Evolutionary conservation across 2,797 vertebrate species (phyloP), one percentile per base, ranked within the genome.

Genomic region (Orientallactaga sibirica): DNA sequence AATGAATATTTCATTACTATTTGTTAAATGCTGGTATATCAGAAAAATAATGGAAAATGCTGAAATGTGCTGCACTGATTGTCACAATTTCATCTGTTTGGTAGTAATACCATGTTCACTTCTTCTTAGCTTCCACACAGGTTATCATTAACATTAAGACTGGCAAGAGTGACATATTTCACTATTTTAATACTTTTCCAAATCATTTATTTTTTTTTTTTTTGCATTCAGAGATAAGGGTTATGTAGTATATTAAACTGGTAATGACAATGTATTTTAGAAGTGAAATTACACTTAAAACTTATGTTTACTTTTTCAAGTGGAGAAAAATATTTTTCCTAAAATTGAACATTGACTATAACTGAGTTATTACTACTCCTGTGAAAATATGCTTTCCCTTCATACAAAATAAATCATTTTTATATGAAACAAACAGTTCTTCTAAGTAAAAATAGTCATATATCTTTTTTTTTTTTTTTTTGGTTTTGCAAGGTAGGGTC

Each of bases 231-330:
- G 11, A 25, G 22, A 93, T 16, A 78, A 86, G 12, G 88, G 86
- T 70, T 96, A 85, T 66, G 66, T 84, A 43, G 52, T 90, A 81
- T 11, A 1, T 94, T 94, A 86, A 95, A 94, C 3, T 96, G 66
- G 68, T 93, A 86, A 92, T 61, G 90, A 91, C 1, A 94, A 14
- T 61, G 92, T 58, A 55, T 68, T 95, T 95, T 96, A 22, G 76
- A 96, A 91, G 71, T 82, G 48, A 62, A 76, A 55, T 90, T 82
- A 1, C 74, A 85, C 76, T 78, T 90, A 95, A 1, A 77, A 85
- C 76, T 78, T 90, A 95, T 93, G 67, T 66, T 95, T 0, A 71
- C 64, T 96, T 97, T 96, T 94, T 12, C 86, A 95, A 75, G 73
- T 88, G 2, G 62, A 91, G n/a, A 96, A 48, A 93, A 95, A 88